Conservation (phyloP, 2,888 invertebrate species). For the Apamea monoglypha region DNA sequence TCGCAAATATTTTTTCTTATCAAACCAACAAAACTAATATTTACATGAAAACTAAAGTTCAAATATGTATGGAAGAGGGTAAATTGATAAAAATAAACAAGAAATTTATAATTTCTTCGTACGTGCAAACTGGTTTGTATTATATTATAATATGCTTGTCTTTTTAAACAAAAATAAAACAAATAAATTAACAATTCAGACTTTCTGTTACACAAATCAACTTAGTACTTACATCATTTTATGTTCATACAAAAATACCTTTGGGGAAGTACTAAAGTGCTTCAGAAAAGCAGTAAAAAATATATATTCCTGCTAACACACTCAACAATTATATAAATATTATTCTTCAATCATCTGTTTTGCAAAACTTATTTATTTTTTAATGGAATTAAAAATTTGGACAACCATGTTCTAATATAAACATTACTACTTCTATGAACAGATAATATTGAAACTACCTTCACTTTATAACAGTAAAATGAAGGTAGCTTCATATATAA, state of each 20-base stretch:
- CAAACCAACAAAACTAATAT: slow-evolving; percentile 15
- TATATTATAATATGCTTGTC: slow-evolving; percentile 4
- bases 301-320: slow-evolving; percentile 24
- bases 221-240: slow-evolving; percentile 28
- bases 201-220: slow-evolving; percentile 59
- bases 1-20: neutral
- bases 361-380: neutral
- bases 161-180: slow-evolving; percentile 41
- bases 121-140: slow-evolving; percentile 29
- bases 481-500: neutral
- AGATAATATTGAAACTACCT: slow-evolving; percentile 14
- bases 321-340: slow-evolving; percentile 34
- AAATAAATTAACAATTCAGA: slow-evolving; percentile 65
- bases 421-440: neutral
- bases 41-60: neutral
- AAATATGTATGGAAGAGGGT: slow-evolving; percentile 4
- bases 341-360: slow-evolving; percentile 15
- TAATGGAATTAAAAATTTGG: slow-evolving; percentile 11
- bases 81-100: slow-evolving; percentile 32
- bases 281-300: slow-evolving; percentile 36
- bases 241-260: slow-evolving; percentile 52
- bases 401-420: neutral
- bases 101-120: slow-evolving; percentile 27
- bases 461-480: slow-evolving; percentile 3
- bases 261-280: slow-evolving; percentile 22